Evolutionary conservation across 2,113 vertebrate species (phyloP).

Genomic region (Rana temporaria): DNA sequence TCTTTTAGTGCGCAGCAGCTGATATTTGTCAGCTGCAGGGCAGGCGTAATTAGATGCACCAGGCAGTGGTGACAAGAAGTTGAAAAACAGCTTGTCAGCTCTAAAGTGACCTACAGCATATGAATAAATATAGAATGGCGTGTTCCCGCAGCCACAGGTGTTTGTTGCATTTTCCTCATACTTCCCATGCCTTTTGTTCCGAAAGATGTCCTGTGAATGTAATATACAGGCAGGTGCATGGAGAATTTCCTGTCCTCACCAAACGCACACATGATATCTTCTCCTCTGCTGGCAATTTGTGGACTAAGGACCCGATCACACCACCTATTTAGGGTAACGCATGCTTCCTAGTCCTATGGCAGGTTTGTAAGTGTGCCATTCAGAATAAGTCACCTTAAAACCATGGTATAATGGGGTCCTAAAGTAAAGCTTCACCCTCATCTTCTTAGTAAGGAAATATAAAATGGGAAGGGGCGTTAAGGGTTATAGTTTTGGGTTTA

Average conservation of each 20-base stretch:
- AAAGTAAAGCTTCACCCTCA: too few species aligned
- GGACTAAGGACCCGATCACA: too few species aligned
- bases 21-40: constrained; percentile 71
- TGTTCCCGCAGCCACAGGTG: constrained; percentile 64
- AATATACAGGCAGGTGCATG: constrained; percentile 62
- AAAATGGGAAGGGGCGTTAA: too few species aligned
- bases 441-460: too few species aligned
- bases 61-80: constrained; percentile 63
- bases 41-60: constrained; percentile 65
- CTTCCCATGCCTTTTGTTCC: constrained; percentile 59
- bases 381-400: too few species aligned
- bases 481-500: too few species aligned
- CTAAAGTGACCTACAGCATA: constrained; percentile 66
- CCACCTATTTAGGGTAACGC: too few species aligned
- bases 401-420: too few species aligned
- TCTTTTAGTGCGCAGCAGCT: constrained; percentile 65
- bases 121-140: constrained; percentile 62
- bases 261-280: constrained; percentile 32
- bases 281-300: background rate
- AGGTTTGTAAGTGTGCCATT: too few species aligned
- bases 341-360: too few species aligned
- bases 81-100: constrained; percentile 68
- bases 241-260: constrained; percentile 58
- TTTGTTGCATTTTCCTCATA: constrained; percentile 61
- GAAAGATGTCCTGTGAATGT: constrained; percentile 30